Evolutionary conservation across 2,797 vertebrate genomes (phyloP).

Genomic region (Acipenser transmontanus): DNA sequence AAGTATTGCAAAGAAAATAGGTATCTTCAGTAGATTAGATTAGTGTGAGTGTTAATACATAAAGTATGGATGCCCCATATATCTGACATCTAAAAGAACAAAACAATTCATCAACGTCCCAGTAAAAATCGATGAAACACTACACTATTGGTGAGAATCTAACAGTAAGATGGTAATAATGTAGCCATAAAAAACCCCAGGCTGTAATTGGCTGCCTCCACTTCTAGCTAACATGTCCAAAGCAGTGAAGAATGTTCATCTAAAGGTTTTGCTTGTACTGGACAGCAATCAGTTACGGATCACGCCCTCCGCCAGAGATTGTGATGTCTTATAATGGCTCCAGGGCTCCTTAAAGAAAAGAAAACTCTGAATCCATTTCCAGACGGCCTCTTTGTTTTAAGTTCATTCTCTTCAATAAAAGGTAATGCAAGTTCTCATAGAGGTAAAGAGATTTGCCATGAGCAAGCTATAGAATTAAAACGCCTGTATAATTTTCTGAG

Average conservation of each 20-base stretch:
- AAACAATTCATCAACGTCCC: constrained; percentile 64
- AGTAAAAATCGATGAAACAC: constrained; percentile 56
- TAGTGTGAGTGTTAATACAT: constrained; percentile 55
- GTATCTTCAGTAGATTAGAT: constrained; percentile 31
- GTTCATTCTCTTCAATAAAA: background rate
- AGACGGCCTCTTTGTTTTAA: background rate
- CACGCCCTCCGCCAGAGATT: constrained; percentile 29
- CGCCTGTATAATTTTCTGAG: constrained; percentile 4
- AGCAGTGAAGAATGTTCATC: constrained; percentile 59
- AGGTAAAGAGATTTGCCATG: background rate
- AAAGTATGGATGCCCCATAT: constrained; percentile 44
- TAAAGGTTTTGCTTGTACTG: constrained; percentile 48
- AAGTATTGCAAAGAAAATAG: constrained; percentile 19
- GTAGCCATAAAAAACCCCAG: constrained; percentile 59
- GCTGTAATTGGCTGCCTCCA: constrained; percentile 68
- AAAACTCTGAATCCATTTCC: background rate
- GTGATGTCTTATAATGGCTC: constrained; percentile 32
- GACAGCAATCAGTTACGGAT: constrained; percentile 56
- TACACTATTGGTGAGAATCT: constrained; percentile 56
- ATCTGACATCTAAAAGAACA: constrained; percentile 61
- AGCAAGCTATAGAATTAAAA: constrained; percentile 4
- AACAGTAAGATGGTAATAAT: constrained; percentile 65
- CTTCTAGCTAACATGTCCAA: constrained; percentile 53
- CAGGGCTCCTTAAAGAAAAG: constrained; percentile 19
- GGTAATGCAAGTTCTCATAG: no score